phyloP scores from a whole-genome alignment of 2,797 vertebrate species.

The Xerus rutilus region DNA sequence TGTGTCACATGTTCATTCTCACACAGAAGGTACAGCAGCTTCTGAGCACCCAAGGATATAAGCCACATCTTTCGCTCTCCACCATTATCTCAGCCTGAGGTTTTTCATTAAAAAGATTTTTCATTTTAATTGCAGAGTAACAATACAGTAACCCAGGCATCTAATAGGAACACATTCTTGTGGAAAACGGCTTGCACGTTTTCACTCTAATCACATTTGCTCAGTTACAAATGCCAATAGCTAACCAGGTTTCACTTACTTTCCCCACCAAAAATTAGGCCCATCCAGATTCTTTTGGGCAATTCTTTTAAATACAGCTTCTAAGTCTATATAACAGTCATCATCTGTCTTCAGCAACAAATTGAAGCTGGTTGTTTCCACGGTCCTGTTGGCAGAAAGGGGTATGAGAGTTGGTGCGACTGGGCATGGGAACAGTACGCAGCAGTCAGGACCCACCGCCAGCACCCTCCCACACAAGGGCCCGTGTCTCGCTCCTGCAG shows the following conservation, averaged over 20 bases:
- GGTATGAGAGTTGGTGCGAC: neutral
- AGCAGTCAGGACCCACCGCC: fast-evolving
- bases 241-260: conserved; percentile 91
- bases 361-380: conserved; percentile 93
- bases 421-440: neutral
- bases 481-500: neutral
- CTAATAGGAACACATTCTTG: neutral
- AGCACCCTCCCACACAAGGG: fast-evolving
- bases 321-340: conserved; percentile 97
- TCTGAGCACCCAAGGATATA: neutral
- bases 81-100: neutral
- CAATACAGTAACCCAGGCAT: neutral
- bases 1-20: neutral
- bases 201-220: neutral
- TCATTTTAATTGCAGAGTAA: neutral
- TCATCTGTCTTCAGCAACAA: conserved; percentile 98
- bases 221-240: neutral
- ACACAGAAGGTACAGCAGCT: neutral
- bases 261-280: conserved; percentile 98
- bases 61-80: neutral
- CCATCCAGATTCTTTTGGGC: conserved; percentile 91
- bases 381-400: conserved; percentile 90
- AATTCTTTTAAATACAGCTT: conserved; percentile 94
- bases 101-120: neutral
- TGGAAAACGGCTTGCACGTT: neutral